Conservation (phyloP, 2,888 invertebrate genomes). For the Acheta domesticus region DNA sequence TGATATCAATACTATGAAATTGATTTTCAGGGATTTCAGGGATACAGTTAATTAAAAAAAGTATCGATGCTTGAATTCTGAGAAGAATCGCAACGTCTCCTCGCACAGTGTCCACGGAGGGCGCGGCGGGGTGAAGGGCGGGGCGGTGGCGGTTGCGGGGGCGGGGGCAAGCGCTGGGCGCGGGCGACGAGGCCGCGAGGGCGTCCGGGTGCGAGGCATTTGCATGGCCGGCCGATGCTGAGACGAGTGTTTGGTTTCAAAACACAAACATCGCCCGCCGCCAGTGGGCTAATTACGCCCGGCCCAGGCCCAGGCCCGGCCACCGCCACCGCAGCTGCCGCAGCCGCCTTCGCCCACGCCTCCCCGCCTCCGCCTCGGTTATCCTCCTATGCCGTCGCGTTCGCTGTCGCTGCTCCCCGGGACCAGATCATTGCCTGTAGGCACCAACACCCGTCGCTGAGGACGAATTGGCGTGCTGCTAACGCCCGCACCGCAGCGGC, state of each 20-base stretch:
- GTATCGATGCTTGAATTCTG: too few relatives aligned
- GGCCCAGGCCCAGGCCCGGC: neutral
- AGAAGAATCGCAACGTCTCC: neutral
- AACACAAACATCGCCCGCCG: neutral
- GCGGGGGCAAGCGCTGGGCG: neutral
- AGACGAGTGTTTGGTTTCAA: neutral
- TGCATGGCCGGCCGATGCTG: neutral
- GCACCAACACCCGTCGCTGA: too few relatives aligned
- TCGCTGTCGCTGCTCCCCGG: too few relatives aligned
- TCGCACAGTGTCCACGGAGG: neutral
- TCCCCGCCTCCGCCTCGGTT: too few relatives aligned
- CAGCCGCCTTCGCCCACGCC: too few relatives aligned
- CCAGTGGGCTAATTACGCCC: neutral
- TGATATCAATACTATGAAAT: too few relatives aligned
- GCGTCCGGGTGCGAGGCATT: neutral
- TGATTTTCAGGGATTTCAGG: too few relatives aligned
- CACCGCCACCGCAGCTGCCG: neutral
- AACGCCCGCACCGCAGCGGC: too few relatives aligned
- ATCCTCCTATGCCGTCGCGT: too few relatives aligned
- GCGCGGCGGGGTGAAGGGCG: neutral
- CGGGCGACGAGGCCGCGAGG: neutral
- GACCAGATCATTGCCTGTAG: too few relatives aligned
- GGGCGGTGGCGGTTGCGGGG: neutral
- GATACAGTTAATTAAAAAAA: too few relatives aligned
- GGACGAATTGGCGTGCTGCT: too few relatives aligned